Percentiles rank a stretch among this genome's conserved stretches.
Conservation (phyloP, 2,888 invertebrate genomes). For the Drosophila merina region DNA sequence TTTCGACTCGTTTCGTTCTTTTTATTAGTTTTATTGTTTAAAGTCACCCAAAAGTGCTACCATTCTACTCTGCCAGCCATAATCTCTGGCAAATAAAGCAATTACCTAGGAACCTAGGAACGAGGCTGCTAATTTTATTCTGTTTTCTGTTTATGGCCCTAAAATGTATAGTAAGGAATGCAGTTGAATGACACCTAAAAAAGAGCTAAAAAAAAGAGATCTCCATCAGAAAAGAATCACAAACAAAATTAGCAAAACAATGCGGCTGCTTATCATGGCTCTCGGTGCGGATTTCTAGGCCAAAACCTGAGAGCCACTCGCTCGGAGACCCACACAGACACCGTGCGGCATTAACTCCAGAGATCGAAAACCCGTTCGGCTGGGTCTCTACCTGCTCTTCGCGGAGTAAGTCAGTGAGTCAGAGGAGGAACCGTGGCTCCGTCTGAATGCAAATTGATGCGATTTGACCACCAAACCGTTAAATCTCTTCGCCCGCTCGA, state of each 20-base stretch:
- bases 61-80: conserved; percentile 23
- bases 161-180: conserved; percentile 17
- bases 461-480: conserved; percentile 34
- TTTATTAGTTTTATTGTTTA: conserved; percentile 30
- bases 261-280: conserved; percentile 29
- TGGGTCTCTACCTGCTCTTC: conserved; percentile 1
- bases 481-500: conserved; percentile 20
- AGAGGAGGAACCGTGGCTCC: not conserved
- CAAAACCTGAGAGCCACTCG: conserved; percentile 12
- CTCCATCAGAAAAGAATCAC: not conserved
- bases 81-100: conserved; percentile 49
- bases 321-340: not conserved
- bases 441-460: conserved; percentile 31
- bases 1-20: conserved; percentile 22
- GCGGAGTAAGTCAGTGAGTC: conserved; percentile 25
- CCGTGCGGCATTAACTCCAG: conserved; percentile 21
- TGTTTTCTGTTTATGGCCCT: conserved; percentile 18
- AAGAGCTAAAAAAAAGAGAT: not conserved
- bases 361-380: conserved; percentile 57
- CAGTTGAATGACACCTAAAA: conserved; percentile 53
- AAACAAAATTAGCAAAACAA: conserved; percentile 39
- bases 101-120: conserved; percentile 9
- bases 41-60: conserved; percentile 52
- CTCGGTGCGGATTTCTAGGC: not conserved
- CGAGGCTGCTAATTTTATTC: conserved; percentile 35